Base-by-base conservation (phyloP, 2,888 invertebrate species). In the Oscheius sp. region DNA sequence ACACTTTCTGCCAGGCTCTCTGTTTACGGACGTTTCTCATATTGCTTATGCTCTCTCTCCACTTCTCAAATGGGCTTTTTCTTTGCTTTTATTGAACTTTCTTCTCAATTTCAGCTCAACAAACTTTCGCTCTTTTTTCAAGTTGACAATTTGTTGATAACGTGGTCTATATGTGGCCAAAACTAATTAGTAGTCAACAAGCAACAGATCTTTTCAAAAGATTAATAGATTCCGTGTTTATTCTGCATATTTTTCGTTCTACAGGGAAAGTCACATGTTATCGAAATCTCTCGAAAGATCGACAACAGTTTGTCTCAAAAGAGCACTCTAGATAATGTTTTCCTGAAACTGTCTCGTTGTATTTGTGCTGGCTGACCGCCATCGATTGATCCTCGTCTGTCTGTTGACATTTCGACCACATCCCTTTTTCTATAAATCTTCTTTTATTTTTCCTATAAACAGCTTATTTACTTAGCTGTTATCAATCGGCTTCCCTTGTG, bases 11-110 rank as follows among this genome's bases (percentile, higher is more conserved):
- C 23, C 58, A n/a, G 58, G 27, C 58, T 25, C 58, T 27, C 58
- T 58, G 58, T 58, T 58, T 58, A 58, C 58, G 58, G 58, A 29
- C 35, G 58, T 58, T 58, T 58, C 58, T 58, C 58, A 29, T 58
- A 27, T 58, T 58, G 58, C 58, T 29, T 29, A 29, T 58, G 27
- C 58, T 9, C 58, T 27, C 27, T 35, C n/a, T n/a, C n/a, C n/a
- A n/a, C n/a, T n/a, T n/a, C 18, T 25, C 58, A 58, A 29, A 25
- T 13, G 23, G 35, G 29, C 58, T 9, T 3, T 35, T 55, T 3
- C 13, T 23, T 25, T 55, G 55, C 23, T 21, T 21, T 55, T 55
- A 23, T 23, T 49, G 3, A 13, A 13, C n/a, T 21, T 49, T 2
- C 13, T n/a, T n/a, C n/a, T n/a, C 7, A 55, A 55, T 23, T 23